Percentiles rank a stretch among this genome's conserved stretches.
Conservation (phyloP, 2,113 vertebrate species). For the Amphilophus citrinellus region DNA sequence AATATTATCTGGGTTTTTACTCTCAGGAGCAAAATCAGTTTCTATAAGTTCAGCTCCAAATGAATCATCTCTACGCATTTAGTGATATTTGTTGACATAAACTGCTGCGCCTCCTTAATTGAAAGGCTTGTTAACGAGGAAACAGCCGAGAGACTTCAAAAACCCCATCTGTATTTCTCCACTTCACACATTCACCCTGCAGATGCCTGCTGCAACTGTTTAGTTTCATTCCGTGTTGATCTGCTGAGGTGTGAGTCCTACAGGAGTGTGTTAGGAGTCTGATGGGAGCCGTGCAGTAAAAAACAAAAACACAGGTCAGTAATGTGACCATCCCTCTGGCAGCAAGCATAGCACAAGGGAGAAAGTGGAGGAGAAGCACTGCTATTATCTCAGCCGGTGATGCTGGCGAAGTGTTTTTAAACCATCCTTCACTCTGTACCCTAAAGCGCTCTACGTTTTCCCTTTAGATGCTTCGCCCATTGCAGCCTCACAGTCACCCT, state of each 20-base stretch:
- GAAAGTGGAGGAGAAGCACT: constrained; percentile 4
- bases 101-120: constrained; percentile 58
- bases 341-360: constrained; percentile 1
- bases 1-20: constrained; percentile 45
- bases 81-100: constrained; percentile 46
- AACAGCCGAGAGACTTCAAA: constrained; percentile 51
- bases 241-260: constrained; percentile 30
- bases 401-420: constrained; percentile 28
- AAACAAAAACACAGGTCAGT: constrained; percentile 43
- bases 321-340: constrained; percentile 23
- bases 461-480: constrained; percentile 5
- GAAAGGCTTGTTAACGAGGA: constrained; percentile 64
- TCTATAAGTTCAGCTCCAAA: constrained; percentile 46
- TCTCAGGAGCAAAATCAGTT: constrained; percentile 55
- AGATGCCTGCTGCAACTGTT: constrained; percentile 50
- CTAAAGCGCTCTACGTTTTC: constrained; percentile 8
- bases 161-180: constrained; percentile 33
- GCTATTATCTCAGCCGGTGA: constrained; percentile 4
- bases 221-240: constrained; percentile 16
- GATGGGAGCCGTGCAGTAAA: constrained; percentile 12
- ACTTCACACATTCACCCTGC: constrained; percentile 1
- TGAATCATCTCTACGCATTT: constrained; percentile 44
- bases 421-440: constrained; percentile 30
- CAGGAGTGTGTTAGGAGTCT: constrained; percentile 10
- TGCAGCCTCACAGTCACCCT: constrained; percentile 24